Percentiles rank a stretch among this genome's conserved stretches.
Evolutionary conservation across 53 echinoderm and acorn worm genomes (phyloP).

Genomic region (Mesocentrotus franciscanus): DNA sequence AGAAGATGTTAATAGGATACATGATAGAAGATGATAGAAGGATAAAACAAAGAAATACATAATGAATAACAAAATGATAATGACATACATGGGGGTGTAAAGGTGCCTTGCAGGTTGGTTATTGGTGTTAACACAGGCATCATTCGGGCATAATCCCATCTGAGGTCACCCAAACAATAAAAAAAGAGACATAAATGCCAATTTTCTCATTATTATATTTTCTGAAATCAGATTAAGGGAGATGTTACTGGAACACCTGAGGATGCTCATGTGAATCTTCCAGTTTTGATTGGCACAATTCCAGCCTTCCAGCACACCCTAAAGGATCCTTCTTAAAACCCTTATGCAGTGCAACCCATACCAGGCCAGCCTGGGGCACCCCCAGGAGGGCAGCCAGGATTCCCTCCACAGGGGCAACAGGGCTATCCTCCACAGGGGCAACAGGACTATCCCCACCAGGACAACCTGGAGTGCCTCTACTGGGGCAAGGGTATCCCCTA

Average conservation of each 20-base stretch:
- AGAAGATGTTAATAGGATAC: no score
- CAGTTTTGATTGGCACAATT: conserved; percentile 68
- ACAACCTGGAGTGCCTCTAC: conserved; percentile 1
- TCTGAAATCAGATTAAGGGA: conserved; percentile 65
- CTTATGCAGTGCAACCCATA: neutral
- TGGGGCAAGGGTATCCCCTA: neutral
- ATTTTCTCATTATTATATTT: neutral
- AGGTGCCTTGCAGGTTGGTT: neutral
- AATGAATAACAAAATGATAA: no score
- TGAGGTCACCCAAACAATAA: neutral
- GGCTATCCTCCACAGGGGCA: conserved; percentile 26
- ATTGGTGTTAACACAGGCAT: neutral
- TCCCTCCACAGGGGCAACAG: conserved; percentile 1
- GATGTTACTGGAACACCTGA: conserved; percentile 63
- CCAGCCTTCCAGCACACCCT: conserved; percentile 61
- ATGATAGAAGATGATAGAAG: no score
- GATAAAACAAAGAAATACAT: no score
- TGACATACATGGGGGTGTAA: no score
- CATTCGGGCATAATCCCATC: neutral
- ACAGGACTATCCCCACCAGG: conserved; percentile 54
- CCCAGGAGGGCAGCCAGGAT: conserved; percentile 43
- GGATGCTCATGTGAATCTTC: conserved; percentile 56
- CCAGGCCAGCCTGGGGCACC: conserved; percentile 33
- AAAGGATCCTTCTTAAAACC: neutral
- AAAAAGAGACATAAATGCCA: neutral